These are phyloP conservation scores for Saimiri boliviensis DNA, from an alignment of 2,113 vertebrate species.

Conservation along the genomic window DNA sequence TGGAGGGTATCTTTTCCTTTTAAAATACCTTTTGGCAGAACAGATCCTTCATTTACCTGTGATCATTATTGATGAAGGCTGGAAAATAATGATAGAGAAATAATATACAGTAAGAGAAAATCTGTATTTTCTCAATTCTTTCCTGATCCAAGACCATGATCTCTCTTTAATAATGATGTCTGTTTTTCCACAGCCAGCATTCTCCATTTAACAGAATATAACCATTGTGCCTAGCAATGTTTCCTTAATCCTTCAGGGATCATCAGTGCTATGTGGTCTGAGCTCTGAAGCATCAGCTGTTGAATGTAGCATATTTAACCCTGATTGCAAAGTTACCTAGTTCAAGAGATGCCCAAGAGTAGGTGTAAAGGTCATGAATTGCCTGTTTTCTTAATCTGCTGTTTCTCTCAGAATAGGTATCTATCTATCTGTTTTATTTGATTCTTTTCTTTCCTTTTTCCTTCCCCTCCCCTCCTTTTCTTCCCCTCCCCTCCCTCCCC, in stretches of 20 bases:
- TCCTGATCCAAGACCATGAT: neutral
- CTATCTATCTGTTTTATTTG: neutral
- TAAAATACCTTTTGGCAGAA: neutral
- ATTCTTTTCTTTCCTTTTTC: neutral
- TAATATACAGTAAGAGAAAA: neutral
- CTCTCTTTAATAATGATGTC: neutral
- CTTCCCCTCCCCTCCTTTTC: neutral
- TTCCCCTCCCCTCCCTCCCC: no score
- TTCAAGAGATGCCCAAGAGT: neutral
- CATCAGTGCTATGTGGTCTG: neutral
- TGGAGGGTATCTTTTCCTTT: neutral
- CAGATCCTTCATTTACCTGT: neutral
- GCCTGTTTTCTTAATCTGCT: neutral
- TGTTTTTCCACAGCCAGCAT: neutral
- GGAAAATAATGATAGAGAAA: neutral
- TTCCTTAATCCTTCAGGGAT: no score
- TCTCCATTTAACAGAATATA: neutral
- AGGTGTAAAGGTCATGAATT: neutral
- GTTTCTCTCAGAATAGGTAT: neutral
- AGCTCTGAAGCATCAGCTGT: neutral
- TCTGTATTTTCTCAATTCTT: neutral
- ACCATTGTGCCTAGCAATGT: neutral
- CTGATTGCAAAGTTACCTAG: neutral
- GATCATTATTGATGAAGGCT: neutral
- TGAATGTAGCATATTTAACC: neutral